Evolutionary conservation across 2,113 vertebrate genomes (phyloP), one percentile per base, ranked within the genome.

Genomic region (Numenius arquata): DNA sequence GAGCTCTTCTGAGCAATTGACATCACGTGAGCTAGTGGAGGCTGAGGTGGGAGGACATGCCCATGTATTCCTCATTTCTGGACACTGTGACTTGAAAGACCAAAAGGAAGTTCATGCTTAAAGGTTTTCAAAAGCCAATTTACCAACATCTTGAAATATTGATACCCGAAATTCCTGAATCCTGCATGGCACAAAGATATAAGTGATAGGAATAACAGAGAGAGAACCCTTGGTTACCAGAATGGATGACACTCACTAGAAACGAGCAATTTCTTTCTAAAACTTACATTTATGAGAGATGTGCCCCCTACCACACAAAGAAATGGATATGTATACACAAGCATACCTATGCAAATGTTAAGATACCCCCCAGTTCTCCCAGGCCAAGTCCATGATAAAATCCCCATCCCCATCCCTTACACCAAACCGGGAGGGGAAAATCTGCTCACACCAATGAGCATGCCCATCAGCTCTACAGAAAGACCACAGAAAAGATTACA

Each of bases 401-500:
- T 73, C 61, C 77, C 68, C 20, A n/a, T n/a, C n/a, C n/a, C n/a
- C n/a, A 52, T 41, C 27, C 27, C 68, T 70, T 29, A 2, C 43
- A 19, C 63, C 52, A 20, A 23, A 30, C 13, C 0, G 18, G 62
- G 50, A 38, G 48, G 36, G 50, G 15, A 71, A 88, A 91, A 88
- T 80, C 84, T 91, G 79, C 88, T 67, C 72, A 16, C 43, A 13
- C 50, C 52, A 50, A 65, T 55, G 91, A 95, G 65, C 90, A 55
- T 65, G 88, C 75, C 91, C 66, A 47, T 85, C 81, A 73, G 86
- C 90, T 56, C 53, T 82, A 86, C 91, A 68, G 95, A 96, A 95
- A 94, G 96, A 94, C 96, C 86, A 68, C 84, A 85, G 95, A 73
- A 65, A 89, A 95, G 96, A 94, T 93, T 90, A 95, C 73, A 58